These are phyloP conservation scores for Lethenteron reissneri DNA, from an alignment of 2,113 vertebrate genomes.

Conservation along the genomic window DNA sequence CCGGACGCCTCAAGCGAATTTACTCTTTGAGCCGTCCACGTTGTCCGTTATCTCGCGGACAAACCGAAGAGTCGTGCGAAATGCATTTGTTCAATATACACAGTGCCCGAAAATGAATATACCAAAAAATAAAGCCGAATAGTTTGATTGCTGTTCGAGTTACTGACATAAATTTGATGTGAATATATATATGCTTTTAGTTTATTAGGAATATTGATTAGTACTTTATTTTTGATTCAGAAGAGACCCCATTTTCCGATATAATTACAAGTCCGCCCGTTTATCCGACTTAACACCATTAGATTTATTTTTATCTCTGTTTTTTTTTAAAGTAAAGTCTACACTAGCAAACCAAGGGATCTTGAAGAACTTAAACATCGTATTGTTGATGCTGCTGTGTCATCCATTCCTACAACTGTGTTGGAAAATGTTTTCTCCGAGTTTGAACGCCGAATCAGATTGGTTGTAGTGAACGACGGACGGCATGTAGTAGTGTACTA, in stretches of 20 bases:
- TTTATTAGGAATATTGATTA: not conserved
- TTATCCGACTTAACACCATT: not conserved
- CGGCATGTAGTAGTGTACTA: not conserved
- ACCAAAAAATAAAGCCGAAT: not conserved
- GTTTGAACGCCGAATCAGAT: not conserved
- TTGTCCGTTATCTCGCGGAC: no score
- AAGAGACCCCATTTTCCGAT: not conserved
- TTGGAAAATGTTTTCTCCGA: constrained; percentile 2
- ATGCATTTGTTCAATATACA: not conserved
- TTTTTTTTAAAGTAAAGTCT: not conserved
- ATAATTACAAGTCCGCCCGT: not conserved
- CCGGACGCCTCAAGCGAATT: no score
- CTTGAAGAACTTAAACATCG: not conserved
- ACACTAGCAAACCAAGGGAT: constrained; percentile 2
- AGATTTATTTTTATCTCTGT: not conserved
- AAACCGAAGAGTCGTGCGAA: no score
- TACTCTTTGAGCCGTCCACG: no score
- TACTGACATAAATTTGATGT: not conserved
- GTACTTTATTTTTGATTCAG: not conserved
- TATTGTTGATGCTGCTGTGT: constrained; percentile 1
- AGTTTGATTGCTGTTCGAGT: not conserved
- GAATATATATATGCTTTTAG: not conserved
- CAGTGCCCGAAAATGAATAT: not conserved
- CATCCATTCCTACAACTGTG: not conserved
- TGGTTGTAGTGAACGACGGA: not conserved